Base-by-base conservation (phyloP, 1,140 invertebrate species). In the Muscidifurax raptorellus region DNA sequence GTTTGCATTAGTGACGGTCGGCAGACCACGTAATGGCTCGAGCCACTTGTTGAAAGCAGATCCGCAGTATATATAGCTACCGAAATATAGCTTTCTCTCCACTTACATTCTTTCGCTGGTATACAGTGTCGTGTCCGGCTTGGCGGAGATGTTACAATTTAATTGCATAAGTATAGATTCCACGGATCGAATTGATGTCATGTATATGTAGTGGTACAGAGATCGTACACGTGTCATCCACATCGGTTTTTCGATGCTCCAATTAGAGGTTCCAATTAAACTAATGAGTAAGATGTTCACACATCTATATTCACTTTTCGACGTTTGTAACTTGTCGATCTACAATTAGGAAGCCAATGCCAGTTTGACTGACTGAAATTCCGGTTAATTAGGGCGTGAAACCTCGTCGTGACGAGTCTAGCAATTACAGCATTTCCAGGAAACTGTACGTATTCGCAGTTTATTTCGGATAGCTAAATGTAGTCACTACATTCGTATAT, bases 41-140 rank as follows among this genome's bases (percentile, higher is more conserved):
- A 80, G 78, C 76, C 85, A 86, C 85, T 86, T 86, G 85, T 86
- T 86, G 85, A 86, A 80, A 86, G 52, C 66, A 32, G 67, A 82
- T 85, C 75, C 44, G 22, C 40, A 27, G 40, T 44, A 13, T 30
- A 12, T 9, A 32, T 84, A 32, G 28, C 40, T 25, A 25, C 71
- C 32, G 72, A 75, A 44, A 75, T 75, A 40, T 75, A 36, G 22
- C 36, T 44, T 40, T 32, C 32, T 12, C 71, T 36, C 27, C 67
- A 1, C 67, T 69, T 13, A 13, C 25, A 28, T 69, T 12, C n/a
- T 69, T 4, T 15, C n/a, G 18, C 22, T 22, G 7, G 36, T 32
- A 5, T 32, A 32, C 10, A 40, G 36, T 40, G 36, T 40, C 36
- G 36, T 0, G 36, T 40, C 36, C 10, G 36, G 36, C 36, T 40